Base-by-base conservation (phyloP, 2,797 vertebrate species). In the Leptatherina wallacei region DNA sequence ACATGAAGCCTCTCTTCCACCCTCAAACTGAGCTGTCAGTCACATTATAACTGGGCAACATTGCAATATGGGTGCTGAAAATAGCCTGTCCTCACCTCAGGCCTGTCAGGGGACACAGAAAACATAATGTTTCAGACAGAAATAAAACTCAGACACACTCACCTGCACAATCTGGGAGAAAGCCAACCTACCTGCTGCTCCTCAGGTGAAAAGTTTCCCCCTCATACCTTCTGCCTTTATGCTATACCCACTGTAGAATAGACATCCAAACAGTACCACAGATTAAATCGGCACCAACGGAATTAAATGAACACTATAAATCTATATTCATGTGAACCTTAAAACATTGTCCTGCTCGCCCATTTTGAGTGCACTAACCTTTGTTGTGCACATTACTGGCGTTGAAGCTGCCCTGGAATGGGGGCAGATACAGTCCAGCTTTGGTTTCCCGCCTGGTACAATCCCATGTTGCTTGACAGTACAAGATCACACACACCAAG, bases 1-100 rank as follows among this genome's bases (percentile, higher is more conserved):
- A 84, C 75, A 79, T 40, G 60, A 77, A 86, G 82, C 80, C 86
- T 87, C 86, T 89, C 76, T 79, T 70, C 65, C 74, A 82, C 81
- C 75, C 81, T 86, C 85, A 87, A 84, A 90, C 82, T 55, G 65
- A 81, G 78, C 82, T 87, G 90, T 87, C 90, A 85, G 64, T 92
- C 86, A 91, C 60, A 60, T 20, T 4, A 55, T 30, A 81, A 54
- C 72, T 58, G 69, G 78, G 75, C 66, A 71, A 38, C 51, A 2
- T 22, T 44, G 76, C 75, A 81, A 75, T 73, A 75, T 29, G 59
- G 40, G 4, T 0, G 72, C 80, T 83, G 72, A 82, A 87, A 88
- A 90, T 91, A 89, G 83, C 61, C 69, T 69, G 77, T 84, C 71
- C 55, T 69, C 74, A 85, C 85, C 75, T 73, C 35, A 0, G 84